Base-by-base conservation (phyloP, 2,113 vertebrate species). In the Dicrurus megarhynchus region DNA sequence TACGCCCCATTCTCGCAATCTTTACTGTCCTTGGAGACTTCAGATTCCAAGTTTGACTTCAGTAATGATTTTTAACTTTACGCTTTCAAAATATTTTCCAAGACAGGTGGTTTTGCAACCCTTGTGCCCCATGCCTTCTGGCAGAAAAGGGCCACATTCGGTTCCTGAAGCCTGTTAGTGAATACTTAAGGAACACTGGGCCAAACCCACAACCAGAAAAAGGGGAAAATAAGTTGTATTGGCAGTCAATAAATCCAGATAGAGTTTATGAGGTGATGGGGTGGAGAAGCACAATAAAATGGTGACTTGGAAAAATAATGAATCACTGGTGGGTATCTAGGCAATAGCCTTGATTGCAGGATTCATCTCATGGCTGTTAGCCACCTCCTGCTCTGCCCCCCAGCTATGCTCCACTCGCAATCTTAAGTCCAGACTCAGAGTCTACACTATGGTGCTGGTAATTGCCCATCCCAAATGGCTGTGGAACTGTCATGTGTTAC, bases 251-350 rank as follows among this genome's bases (percentile, higher is more conserved):
- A 95, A 71, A 84, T 87, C 76, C 89, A 81, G 60, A 89, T 47
- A 86, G 90, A 95, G 56, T 97, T 97, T 95, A 95, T 56, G 56
- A 77, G 60, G 89, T 95, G 94, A 70, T 87, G 37, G 93, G 94
- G 95, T 95, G 96, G 96, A 95, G 95, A 95, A 92, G 91, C 73
- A 92, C 82, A 90, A 93, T 96, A 93, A 96, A 97, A 89, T 41
- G 39, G 73, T 95, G 84, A 81, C 56, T 90, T 84, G 89, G 93
- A 95, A 95, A 90, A 95, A 95, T 81, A 84, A 81, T 95, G 95
- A 97, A 68, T 95, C 96, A 95, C 73, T 92, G 68, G 56, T 87
- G 91, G 80, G 93, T 95, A 78, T 96, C 86, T 91, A 93, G 89
- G 96, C 96, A 95, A 93, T 92, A 81, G 86, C 24, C 47, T 84